Percentiles rank a stretch among this genome's conserved stretches.
Evolutionary conservation across 2,113 vertebrate species (phyloP).

Genomic region (Ailuropoda melanoleuca): DNA sequence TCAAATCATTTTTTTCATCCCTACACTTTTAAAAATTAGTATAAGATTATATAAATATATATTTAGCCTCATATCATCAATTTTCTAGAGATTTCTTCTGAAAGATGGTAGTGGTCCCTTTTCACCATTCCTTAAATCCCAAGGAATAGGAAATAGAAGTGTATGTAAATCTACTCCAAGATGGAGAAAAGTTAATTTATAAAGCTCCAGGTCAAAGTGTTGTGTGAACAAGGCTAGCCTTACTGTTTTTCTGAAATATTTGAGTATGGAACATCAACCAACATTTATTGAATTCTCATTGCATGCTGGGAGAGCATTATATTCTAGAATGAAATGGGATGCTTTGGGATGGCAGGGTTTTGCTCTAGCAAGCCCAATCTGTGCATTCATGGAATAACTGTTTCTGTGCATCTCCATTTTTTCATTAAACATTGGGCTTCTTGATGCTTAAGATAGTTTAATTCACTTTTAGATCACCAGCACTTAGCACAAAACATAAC

Average conservation of each 20-base stretch:
- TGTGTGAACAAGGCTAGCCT: not conserved
- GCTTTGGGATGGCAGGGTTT: rapidly evolving
- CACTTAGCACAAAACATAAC: not conserved
- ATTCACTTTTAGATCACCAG: not conserved
- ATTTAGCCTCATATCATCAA: not conserved
- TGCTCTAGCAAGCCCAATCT: not conserved
- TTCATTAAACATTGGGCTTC: not conserved
- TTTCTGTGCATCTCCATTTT: not conserved
- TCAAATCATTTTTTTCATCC: not conserved
- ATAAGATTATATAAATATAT: not conserved
- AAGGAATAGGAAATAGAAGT: not conserved
- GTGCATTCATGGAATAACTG: not conserved
- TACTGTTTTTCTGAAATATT: not conserved
- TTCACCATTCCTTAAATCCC: not conserved
- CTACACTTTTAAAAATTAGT: not conserved
- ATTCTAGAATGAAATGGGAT: not conserved
- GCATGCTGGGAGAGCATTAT: not conserved
- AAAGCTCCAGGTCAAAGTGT: not conserved
- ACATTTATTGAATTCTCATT: not conserved
- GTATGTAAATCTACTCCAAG: not conserved
- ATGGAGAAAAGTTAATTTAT: not conserved
- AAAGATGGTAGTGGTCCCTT: not conserved
- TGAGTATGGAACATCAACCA: not conserved
- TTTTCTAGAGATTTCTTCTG: not conserved
- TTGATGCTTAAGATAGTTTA: not conserved